Evolutionary conservation across 2,797 vertebrate species (phyloP).

Genomic region (Enteromius fasciolatus): DNA sequence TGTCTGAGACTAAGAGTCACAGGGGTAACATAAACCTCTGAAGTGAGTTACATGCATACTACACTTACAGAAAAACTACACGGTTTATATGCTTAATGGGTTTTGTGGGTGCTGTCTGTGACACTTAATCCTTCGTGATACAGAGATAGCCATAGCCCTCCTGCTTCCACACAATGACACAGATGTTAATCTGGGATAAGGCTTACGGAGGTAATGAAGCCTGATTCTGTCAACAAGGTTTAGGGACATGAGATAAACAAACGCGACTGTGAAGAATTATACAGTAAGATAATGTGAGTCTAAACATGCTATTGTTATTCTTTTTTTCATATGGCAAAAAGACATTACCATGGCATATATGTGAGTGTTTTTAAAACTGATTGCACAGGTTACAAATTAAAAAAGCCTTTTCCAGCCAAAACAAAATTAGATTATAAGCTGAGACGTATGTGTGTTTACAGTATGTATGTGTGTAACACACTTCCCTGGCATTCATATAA

Average conservation of each 20-base stretch:
- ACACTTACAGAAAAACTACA: neutral
- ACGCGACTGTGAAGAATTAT: neutral
- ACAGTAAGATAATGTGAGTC: neutral
- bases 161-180: constrained; percentile 21
- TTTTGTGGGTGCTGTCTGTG: constrained; percentile 30
- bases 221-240: constrained; percentile 44
- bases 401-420: constrained; percentile 38
- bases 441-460: neutral
- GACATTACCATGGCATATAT: neutral
- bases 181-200: constrained; percentile 47
- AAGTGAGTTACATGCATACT: neutral
- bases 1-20: constrained; percentile 4
- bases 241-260: constrained; percentile 33
- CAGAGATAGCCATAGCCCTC: neutral
- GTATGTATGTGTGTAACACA: constrained; percentile 2
- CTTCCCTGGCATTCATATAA: neutral
- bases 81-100: constrained; percentile 14
- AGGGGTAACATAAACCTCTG: neutral
- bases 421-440: constrained; percentile 19
- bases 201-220: constrained; percentile 45
- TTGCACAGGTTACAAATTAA: neutral
- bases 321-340: neutral
- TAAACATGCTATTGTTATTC: neutral
- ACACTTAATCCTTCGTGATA: constrained; percentile 31
- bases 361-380: constrained; percentile 4